Evolutionary conservation across 2,113 vertebrate species (phyloP).

Genomic region (Bettongia penicillata): DNA sequence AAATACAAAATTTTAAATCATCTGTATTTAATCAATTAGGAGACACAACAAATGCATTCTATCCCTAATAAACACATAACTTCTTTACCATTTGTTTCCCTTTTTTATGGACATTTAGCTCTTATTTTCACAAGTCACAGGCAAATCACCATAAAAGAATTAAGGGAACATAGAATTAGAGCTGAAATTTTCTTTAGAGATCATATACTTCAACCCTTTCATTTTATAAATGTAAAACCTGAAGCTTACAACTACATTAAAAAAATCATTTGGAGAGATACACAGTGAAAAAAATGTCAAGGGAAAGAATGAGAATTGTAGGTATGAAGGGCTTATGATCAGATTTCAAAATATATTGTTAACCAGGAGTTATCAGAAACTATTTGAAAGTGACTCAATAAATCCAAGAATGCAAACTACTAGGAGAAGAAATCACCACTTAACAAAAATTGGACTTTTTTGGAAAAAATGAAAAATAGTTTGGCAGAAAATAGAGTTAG

Average conservation of each 20-base stretch:
- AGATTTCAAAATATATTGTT: background rate
- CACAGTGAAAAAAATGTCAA: background rate
- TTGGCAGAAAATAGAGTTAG: background rate
- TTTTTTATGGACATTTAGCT: background rate
- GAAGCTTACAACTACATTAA: background rate
- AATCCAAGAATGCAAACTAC: background rate
- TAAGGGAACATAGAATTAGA: background rate
- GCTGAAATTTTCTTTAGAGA: background rate
- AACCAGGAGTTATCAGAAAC: background rate
- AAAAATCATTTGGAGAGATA: background rate
- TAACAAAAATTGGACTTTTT: background rate
- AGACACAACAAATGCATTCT: background rate
- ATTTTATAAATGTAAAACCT: background rate
- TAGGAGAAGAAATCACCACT: background rate
- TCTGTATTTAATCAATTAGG: background rate
- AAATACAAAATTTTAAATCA: slow-evolving; percentile 16
- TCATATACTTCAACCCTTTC: background rate
- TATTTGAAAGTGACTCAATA: background rate
- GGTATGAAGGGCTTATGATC: background rate
- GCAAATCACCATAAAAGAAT: background rate
- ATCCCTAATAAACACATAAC: slow-evolving; percentile 9
- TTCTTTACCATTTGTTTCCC: background rate
- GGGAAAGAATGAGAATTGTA: background rate
- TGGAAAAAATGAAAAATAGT: background rate
- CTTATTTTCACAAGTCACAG: slow-evolving; percentile 7